These are phyloP conservation scores for Drosophila subquinaria DNA, from an alignment of 2,888 invertebrate species.

Conservation along the genomic window DNA sequence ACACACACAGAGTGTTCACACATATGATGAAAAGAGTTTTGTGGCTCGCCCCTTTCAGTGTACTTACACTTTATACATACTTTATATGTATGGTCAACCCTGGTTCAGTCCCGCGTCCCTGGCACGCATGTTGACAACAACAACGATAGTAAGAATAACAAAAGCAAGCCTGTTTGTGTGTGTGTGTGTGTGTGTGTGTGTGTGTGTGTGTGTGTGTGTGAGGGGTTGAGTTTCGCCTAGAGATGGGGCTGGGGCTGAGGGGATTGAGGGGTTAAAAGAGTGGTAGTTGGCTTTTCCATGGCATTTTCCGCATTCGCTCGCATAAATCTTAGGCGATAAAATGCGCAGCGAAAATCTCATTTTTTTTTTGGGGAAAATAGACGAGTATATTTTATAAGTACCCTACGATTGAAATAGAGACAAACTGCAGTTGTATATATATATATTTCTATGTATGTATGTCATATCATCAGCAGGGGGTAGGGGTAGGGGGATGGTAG, in stretches of 20 bases:
- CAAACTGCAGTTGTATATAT: slow-evolving; percentile 28
- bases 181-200: background rate
- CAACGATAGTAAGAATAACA: slow-evolving; percentile 26
- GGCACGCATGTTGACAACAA: slow-evolving; percentile 53
- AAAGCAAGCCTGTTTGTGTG: slow-evolving; percentile 12
- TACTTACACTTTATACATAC: slow-evolving; percentile 9
- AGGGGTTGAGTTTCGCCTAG: slow-evolving; percentile 3
- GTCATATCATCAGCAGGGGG: background rate
- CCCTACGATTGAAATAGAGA: slow-evolving; percentile 19
- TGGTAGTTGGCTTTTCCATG: slow-evolving; percentile 50
- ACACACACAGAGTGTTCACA: slow-evolving; percentile 15
- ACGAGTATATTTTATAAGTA: background rate
- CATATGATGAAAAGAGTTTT: slow-evolving; percentile 52
- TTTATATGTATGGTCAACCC: slow-evolving; percentile 34
- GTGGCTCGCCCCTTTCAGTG: slow-evolving; percentile 44
- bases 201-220: background rate
- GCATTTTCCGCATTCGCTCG: slow-evolving; percentile 73
- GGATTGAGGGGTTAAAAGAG: background rate
- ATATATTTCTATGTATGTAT: background rate
- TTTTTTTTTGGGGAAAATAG: slow-evolving; percentile 15
- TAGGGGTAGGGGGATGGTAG: background rate
- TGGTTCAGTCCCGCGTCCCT: slow-evolving; percentile 23
- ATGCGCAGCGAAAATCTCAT: slow-evolving; percentile 64
- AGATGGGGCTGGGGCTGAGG: background rate
- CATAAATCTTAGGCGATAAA: slow-evolving; percentile 74